These are phyloP conservation scores for Takifugu ocellatus DNA, from an alignment of 2,797 vertebrate species.

Conservation along the genomic window DNA sequence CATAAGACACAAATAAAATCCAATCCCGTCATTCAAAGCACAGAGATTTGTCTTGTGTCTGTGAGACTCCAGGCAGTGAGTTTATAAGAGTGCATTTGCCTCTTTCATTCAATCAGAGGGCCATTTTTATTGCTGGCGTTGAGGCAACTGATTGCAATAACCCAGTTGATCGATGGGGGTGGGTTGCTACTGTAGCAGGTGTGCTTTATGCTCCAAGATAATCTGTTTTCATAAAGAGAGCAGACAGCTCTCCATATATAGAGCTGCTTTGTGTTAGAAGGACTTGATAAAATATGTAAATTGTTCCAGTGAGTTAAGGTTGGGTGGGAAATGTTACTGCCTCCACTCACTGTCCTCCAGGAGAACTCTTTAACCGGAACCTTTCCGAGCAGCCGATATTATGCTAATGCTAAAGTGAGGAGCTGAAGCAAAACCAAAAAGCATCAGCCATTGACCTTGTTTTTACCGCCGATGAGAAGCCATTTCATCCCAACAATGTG, in stretches of 20 bases:
- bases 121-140: slow-evolving; percentile 54
- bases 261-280: slow-evolving; percentile 53
- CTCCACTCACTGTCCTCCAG: background rate
- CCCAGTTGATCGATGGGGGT: slow-evolving; percentile 63
- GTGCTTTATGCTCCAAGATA: slow-evolving; percentile 51
- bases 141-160: slow-evolving; percentile 70
- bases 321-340: slow-evolving; percentile 9
- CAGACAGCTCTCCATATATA: slow-evolving; percentile 57
- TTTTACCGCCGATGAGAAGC: slow-evolving; percentile 48
- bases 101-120: slow-evolving; percentile 70
- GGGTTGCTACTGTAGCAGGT: slow-evolving; percentile 52
- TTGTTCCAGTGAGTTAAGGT: slow-evolving; percentile 46
- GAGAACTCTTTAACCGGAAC: slow-evolving; percentile 2
- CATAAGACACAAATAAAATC: slow-evolving; percentile 57
- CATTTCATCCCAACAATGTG: slow-evolving; percentile 46
- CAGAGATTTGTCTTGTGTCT: slow-evolving; percentile 58
- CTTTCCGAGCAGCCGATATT: slow-evolving; percentile 27
- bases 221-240: slow-evolving; percentile 73
- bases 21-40: slow-evolving; percentile 60
- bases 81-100: slow-evolving; percentile 63
- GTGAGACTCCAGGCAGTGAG: slow-evolving; percentile 53
- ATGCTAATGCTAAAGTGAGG: slow-evolving; percentile 25
- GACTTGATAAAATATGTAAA: slow-evolving; percentile 68
- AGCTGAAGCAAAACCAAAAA: slow-evolving; percentile 17
- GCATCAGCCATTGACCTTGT: slow-evolving; percentile 56